Percentiles rank a stretch among this genome's conserved stretches.
Conservation (phyloP, 1,140 invertebrate species). For the Streblospio benedicti region DNA sequence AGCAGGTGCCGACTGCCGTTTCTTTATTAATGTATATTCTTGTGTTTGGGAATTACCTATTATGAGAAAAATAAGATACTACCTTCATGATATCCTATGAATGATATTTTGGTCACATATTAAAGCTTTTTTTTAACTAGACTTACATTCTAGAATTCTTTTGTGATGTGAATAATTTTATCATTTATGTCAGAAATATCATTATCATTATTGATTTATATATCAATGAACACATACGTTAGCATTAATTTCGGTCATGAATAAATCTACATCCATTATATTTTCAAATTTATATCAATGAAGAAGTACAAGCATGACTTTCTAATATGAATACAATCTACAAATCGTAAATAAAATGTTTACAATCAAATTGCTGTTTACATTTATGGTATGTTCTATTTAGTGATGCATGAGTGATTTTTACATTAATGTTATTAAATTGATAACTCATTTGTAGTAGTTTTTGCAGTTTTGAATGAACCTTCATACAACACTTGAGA, state of each 20-base stretch:
- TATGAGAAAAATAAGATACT: background rate
- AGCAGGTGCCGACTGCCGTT: background rate
- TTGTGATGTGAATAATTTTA: no score
- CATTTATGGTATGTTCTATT: background rate
- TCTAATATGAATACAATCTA: background rate
- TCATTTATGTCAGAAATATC: no score
- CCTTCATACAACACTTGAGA: constrained; percentile 11
- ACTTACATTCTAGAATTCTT: no score
- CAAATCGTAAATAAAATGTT: background rate
- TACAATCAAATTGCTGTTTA: background rate
- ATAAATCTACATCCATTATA: no score
- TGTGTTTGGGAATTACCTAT: background rate
- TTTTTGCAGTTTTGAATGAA: background rate
- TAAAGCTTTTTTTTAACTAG: no score
- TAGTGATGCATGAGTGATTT: background rate
- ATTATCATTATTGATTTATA: no score
- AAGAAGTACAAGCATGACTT: background rate
- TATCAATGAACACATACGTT: no score
- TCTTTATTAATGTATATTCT: background rate
- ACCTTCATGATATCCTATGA: background rate
- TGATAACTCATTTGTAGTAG: background rate
- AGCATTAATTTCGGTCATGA: no score
- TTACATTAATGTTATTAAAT: background rate
- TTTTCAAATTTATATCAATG: background rate
- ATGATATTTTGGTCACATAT: background rate